phyloP scores from a whole-genome alignment of 1,140 invertebrate genomes.

The Prorops nasuta region DNA sequence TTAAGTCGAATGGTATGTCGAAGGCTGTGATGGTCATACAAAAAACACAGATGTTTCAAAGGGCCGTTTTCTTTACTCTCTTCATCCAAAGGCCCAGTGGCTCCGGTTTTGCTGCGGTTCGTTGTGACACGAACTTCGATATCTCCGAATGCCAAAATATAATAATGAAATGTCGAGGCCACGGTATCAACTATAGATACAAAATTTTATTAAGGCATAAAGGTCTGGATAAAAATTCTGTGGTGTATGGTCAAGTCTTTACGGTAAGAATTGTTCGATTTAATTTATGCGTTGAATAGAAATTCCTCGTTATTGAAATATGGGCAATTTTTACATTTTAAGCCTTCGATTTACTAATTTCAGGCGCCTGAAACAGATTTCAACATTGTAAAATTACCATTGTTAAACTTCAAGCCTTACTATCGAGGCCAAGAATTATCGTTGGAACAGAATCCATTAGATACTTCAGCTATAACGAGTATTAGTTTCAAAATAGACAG shows the following conservation, averaged over 20 bases:
- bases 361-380: conserved; percentile 61
- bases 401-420: conserved; percentile 64
- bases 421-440: conserved; percentile 59
- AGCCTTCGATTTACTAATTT: conserved; percentile 17
- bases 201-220: conserved; percentile 66
- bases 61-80: conserved; percentile 66
- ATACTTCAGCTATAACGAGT: conserved; percentile 60
- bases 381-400: conserved; percentile 55
- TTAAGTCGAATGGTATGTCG: conserved; percentile 62
- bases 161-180: conserved; percentile 60
- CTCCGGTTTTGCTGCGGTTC: conserved; percentile 64
- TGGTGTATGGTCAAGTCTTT: conserved; percentile 66
- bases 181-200: conserved; percentile 57
- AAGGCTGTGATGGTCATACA: conserved; percentile 63
- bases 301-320: no score
- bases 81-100: conserved; percentile 66
- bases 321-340: neutral
- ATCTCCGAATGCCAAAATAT: conserved; percentile 56
- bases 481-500: conserved; percentile 67
- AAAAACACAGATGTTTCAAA: conserved; percentile 59
- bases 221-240: conserved; percentile 59
- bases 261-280: conserved; percentile 51
- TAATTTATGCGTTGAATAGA: neutral
- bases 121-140: conserved; percentile 55
- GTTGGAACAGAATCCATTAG: conserved; percentile 58